Percentiles rank a stretch among this genome's conserved stretches.
Evolutionary conservation across 2,113 vertebrate species (phyloP).

Genomic region (Ellobius talpinus): DNA sequence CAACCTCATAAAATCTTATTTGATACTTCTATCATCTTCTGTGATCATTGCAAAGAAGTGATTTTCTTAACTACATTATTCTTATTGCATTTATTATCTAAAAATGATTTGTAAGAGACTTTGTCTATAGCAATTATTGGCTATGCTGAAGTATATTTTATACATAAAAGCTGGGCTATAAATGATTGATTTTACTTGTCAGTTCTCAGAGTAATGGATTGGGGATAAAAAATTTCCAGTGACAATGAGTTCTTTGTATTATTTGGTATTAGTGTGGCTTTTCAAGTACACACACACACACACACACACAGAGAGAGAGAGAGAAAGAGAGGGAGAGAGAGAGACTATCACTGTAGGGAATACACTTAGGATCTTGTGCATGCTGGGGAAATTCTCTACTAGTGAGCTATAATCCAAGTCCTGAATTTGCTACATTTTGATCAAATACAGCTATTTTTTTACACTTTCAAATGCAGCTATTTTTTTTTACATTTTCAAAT

Average conservation of each 20-base stretch:
- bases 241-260: neutral
- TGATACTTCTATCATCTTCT: neutral
- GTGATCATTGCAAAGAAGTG: neutral
- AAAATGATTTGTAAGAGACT: neutral
- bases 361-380: neutral
- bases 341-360: neutral
- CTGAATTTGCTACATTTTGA: neutral
- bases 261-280: neutral
- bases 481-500: neutral
- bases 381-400: neutral
- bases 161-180: neutral
- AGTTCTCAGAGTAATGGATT: neutral
- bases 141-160: neutral
- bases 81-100: neutral
- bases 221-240: neutral
- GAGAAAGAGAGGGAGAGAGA: no score
- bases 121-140: neutral
- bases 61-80: neutral
- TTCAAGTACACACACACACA: neutral
- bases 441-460: neutral
- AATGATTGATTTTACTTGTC: neutral
- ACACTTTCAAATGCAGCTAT: neutral
- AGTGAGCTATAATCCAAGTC: neutral
- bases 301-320: neutral
- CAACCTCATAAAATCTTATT: neutral